Evolutionary conservation across 2,797 vertebrate species (phyloP).

Genomic region (Kryptopterus vitreolus): DNA sequence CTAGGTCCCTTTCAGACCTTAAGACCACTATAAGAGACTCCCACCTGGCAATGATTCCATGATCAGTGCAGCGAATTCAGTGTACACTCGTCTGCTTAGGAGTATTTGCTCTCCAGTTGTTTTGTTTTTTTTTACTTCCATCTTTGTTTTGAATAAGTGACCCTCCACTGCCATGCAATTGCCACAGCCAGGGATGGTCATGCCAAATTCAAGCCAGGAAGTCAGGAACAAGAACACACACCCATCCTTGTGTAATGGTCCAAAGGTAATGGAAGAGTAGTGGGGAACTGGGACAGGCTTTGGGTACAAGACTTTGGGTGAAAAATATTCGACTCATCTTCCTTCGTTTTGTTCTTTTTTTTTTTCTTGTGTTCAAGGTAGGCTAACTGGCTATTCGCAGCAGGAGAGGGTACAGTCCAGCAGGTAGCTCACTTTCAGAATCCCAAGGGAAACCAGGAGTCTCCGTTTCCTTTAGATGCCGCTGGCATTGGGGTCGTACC

Average conservation of each 20-base stretch:
- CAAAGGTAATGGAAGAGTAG: slow-evolving; percentile 24
- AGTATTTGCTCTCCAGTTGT: slow-evolving; percentile 9
- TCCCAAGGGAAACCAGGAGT: slow-evolving; percentile 66
- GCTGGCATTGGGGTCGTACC: slow-evolving; percentile 82
- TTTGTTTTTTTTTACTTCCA: background rate
- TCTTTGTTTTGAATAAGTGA: slow-evolving; percentile 38
- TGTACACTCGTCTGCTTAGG: slow-evolving; percentile 24
- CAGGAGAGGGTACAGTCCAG: slow-evolving; percentile 63
- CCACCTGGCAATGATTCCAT: slow-evolving; percentile 34
- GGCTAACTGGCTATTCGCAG: slow-evolving; percentile 52
- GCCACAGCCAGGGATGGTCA: slow-evolving; percentile 79
- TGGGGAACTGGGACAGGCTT: slow-evolving; percentile 23
- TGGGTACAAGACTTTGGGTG: slow-evolving; percentile 47
- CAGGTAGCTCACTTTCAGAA: slow-evolving; percentile 54
- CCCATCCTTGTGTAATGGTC: slow-evolving; percentile 31
- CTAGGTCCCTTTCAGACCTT: slow-evolving; percentile 25
- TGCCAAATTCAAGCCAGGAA: slow-evolving; percentile 67
- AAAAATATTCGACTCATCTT: slow-evolving; percentile 47
- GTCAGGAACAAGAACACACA: slow-evolving; percentile 40
- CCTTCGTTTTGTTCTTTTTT: slow-evolving; percentile 36
- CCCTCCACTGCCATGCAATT: slow-evolving; percentile 79
- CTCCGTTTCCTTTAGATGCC: slow-evolving; percentile 75
- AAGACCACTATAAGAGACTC: slow-evolving; percentile 30
- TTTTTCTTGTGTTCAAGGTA: slow-evolving; percentile 60
- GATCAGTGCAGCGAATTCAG: slow-evolving; percentile 5